These are phyloP conservation scores for Polietes domitor DNA, from an alignment of 2,888 invertebrate species.

Conservation along the genomic window DNA sequence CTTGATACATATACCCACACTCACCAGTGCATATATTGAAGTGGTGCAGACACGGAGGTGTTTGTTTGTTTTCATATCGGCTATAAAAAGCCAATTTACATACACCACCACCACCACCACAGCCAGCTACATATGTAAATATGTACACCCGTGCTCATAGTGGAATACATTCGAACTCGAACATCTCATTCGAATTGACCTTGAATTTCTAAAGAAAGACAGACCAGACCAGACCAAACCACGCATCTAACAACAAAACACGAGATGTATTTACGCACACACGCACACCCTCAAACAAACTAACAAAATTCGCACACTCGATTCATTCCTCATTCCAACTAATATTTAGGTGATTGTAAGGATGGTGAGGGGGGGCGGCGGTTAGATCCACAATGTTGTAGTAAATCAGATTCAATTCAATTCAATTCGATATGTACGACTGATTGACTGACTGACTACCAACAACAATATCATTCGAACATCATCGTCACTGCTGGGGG, in stretches of 20 bases:
- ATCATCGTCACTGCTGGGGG: background rate
- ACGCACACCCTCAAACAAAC: background rate
- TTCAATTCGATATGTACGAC: background rate
- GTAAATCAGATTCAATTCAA: background rate
- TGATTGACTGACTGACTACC: background rate
- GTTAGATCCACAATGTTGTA: background rate
- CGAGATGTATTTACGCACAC: background rate
- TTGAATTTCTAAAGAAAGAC: conserved; percentile 25
- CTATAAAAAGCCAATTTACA: background rate
- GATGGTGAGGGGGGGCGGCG: background rate
- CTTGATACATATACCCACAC: too few species aligned
- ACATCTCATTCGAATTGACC: conserved; percentile 18
- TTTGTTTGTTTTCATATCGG: conserved; percentile 27
- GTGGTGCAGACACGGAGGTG: background rate
- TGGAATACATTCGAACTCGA: background rate
- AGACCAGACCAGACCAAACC: background rate
- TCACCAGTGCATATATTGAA: background rate
- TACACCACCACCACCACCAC: conserved; percentile 2
- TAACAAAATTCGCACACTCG: conserved; percentile 4
- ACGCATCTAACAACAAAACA: background rate
- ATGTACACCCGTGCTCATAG: background rate
- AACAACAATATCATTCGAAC: background rate
- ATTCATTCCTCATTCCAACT: background rate
- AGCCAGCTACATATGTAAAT: background rate
- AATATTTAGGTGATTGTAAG: too few species aligned